Percentiles rank a stretch among this genome's conserved stretches.
Evolutionary conservation across 2,797 vertebrate genomes (phyloP).

Genomic region (Geotrypetes seraphini): DNA sequence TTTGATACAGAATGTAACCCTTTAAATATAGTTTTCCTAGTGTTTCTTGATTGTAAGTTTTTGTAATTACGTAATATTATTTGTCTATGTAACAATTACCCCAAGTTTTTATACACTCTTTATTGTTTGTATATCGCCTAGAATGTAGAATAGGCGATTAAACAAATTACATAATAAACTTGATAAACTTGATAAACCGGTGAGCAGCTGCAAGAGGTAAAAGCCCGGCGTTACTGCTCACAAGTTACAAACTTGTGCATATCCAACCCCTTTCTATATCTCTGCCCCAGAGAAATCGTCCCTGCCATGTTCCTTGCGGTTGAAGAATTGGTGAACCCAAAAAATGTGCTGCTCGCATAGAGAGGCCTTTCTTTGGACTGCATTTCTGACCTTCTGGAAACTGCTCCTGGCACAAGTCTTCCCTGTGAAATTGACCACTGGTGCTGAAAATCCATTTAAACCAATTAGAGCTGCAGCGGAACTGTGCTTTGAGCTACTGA

Average conservation of each 20-base stretch:
- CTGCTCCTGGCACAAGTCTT: slow-evolving; percentile 21
- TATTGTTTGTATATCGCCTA: too few relatives aligned
- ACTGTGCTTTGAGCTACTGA: neutral
- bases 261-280: neutral
- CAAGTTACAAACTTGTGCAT: neutral
- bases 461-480: neutral
- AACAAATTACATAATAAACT: too few relatives aligned
- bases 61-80: too few relatives aligned
- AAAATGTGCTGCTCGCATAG: neutral
- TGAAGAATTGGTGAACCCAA: neutral
- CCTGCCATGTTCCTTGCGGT: neutral
- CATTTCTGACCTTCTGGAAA: neutral
- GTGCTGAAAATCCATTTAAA: neutral
- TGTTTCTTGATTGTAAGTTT: too few relatives aligned
- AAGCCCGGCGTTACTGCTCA: neutral
- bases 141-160: too few relatives aligned
- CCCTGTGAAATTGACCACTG: slow-evolving; percentile 2
- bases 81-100: too few relatives aligned
- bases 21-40: too few relatives aligned
- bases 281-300: neutral
- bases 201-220: neutral
- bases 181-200: too few relatives aligned
- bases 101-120: too few relatives aligned
- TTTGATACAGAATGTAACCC: too few relatives aligned
- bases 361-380: slow-evolving; percentile 2